phyloP scores from a whole-genome alignment of 2,797 vertebrate genomes.

The Enteromius radiatus region DNA sequence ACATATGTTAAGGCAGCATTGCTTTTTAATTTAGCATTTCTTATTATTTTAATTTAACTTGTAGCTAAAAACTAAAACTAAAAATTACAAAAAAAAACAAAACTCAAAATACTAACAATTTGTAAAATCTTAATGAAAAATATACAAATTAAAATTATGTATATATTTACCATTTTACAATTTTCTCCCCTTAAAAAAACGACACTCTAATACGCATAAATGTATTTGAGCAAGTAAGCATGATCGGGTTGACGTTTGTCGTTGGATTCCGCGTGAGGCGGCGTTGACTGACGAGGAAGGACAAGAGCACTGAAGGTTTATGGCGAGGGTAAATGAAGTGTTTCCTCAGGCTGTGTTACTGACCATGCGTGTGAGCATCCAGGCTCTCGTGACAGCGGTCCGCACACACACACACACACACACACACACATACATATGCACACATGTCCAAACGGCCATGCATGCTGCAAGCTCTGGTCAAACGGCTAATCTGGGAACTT shows the following conservation, averaged over 20 bases:
- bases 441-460: background rate
- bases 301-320: conserved; percentile 80
- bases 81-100: background rate
- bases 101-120: background rate
- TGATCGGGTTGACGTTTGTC: conserved; percentile 77
- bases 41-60: background rate
- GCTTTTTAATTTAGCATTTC: background rate
- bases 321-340: conserved; percentile 82
- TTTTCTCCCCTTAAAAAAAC: background rate
- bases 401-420: conserved; percentile 3
- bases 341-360: conserved; percentile 82
- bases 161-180: background rate
- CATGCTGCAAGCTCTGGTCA: conserved; percentile 12
- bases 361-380: conserved; percentile 84
- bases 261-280: conserved; percentile 74
- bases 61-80: background rate
- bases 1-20: background rate
- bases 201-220: background rate
- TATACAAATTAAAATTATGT: background rate
- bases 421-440: conserved; percentile 13
- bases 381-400: conserved; percentile 78
- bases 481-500: conserved; percentile 41
- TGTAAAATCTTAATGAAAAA: background rate
- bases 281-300: conserved; percentile 82
- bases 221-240: conserved; percentile 70